Percentiles rank a stretch among this genome's conserved stretches.
Conservation (phyloP, 2,113 vertebrate genomes). For the Myanophis thanlyinensis region DNA sequence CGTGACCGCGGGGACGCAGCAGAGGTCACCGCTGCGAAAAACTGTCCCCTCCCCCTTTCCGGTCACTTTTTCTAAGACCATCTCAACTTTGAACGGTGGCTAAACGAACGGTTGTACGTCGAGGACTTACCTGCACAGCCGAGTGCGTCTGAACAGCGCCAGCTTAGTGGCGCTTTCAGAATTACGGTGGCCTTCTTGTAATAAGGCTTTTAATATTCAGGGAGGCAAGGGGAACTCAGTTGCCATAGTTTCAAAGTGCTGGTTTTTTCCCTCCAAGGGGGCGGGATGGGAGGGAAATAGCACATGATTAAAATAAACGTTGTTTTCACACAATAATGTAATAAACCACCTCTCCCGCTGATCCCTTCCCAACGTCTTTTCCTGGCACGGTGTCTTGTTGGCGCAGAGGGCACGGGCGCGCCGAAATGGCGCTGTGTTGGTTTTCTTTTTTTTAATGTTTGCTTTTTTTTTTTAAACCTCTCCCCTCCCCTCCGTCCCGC, state of each 20-base stretch:
- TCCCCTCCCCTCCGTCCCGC: neutral
- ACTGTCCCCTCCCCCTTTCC: too few relatives aligned
- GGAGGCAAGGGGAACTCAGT: neutral
- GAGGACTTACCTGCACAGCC: neutral
- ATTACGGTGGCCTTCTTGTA: neutral
- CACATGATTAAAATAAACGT: neutral
- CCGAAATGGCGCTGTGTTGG: neutral
- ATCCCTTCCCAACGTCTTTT: neutral
- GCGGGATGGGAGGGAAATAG: neutral
- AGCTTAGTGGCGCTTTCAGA: too few relatives aligned
- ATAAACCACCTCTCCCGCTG: neutral
- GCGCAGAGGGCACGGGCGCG: neutral
- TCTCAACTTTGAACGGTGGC: too few relatives aligned
- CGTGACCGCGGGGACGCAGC: too few relatives aligned
- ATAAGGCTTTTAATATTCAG: neutral
- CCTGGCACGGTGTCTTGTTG: neutral
- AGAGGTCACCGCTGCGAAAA: too few relatives aligned
- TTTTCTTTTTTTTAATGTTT: neutral
- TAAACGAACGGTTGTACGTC: too few relatives aligned
- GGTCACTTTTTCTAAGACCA: too few relatives aligned
- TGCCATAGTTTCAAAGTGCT: conserved; percentile 3
- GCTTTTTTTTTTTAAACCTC: neutral
- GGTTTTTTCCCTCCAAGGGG: neutral
- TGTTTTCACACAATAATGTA: neutral
- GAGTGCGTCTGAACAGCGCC: neutral